Percentiles rank a stretch among this genome's conserved stretches.
phyloP scores from a whole-genome alignment of 2,888 invertebrate genomes.

The Diaphora mendica region DNA sequence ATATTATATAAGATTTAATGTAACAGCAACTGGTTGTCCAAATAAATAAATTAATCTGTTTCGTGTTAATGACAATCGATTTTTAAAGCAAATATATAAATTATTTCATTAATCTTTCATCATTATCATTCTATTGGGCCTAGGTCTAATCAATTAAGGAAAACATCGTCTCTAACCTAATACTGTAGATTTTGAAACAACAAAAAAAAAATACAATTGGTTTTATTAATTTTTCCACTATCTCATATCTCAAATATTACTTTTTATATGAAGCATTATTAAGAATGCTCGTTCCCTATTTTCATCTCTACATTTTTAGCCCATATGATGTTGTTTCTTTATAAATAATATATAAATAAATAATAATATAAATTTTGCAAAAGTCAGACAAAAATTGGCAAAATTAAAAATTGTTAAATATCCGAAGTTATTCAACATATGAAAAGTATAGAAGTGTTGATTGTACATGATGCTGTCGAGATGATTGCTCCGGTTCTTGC shows the following conservation, averaged over 20 bases:
- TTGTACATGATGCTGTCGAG: slow-evolving; percentile 67
- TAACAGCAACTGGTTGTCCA: no score
- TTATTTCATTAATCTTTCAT: neutral
- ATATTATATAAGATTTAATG: no score
- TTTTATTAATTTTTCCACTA: neutral
- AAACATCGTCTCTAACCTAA: neutral
- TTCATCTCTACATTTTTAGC: neutral
- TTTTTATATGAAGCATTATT: neutral
- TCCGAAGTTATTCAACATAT: slow-evolving; percentile 9
- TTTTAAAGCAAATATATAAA: neutral
- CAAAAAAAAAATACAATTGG: neutral
- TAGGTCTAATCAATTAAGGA: neutral
- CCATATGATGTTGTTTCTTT: neutral
- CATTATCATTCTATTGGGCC: neutral
- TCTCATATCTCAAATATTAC: neutral
- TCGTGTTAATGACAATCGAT: neutral
- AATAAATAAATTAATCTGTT: no score
- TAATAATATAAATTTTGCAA: no score
- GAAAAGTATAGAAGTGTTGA: slow-evolving; percentile 56
- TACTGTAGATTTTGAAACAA: neutral
- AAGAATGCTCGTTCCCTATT: neutral
- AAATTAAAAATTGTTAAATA: slow-evolving; percentile 8
- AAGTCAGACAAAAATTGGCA: no score
- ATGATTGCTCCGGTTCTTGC: slow-evolving; percentile 66
- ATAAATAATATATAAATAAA: no score